Evolutionary conservation across 1,140 invertebrate genomes (phyloP), one percentile per base, ranked within the genome.

Genomic region (Aphaenogaster ashmeadi): DNA sequence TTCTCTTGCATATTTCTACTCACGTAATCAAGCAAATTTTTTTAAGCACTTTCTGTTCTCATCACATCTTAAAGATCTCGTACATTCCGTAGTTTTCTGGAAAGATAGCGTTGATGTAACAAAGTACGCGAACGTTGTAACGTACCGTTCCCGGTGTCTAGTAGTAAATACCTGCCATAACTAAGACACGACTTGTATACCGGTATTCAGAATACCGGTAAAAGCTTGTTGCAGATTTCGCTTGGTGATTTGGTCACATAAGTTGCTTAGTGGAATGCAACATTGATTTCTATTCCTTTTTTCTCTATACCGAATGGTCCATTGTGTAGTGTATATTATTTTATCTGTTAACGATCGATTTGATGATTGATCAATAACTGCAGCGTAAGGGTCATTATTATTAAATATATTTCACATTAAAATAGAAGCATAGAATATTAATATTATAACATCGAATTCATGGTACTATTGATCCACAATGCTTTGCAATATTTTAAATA

Each of bases 211-310:
- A 86, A 90, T 90, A 81, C 75, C 86, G 33, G 62, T 85, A 80
- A 87, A 75, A 75, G 67, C 86, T 78, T 81, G 78, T 81, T 72
- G 56, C 66, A 79, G 74, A 78, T 88, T 90, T 90, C 74, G 78
- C 54, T 50, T 44, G 41, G 74, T 85, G 74, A 77, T 67, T 79
- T 87, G 87, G 79, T 75, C 67, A 89, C 74, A 72, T 89, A 85
- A 75, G 60, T 89, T 78, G 67, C 67, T 86, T 56, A 54, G 8
- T 78, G 75, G 79, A 87, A 90, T 77, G 71, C 60, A 83, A 89
- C 5, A 85, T 62, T 52, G 85, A 79, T 86, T 89, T 90, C 80
- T 87, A 67, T 83, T 90, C 78, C 60, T 78, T 78, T 72, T 27
- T 50, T 62, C 47, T 87, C 15, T 15, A 4, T 27, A 62, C 7